Evolutionary conservation across 2,888 invertebrate genomes (phyloP), one percentile per base, ranked within the genome.

Genomic region (Leucozona laternaria): DNA sequence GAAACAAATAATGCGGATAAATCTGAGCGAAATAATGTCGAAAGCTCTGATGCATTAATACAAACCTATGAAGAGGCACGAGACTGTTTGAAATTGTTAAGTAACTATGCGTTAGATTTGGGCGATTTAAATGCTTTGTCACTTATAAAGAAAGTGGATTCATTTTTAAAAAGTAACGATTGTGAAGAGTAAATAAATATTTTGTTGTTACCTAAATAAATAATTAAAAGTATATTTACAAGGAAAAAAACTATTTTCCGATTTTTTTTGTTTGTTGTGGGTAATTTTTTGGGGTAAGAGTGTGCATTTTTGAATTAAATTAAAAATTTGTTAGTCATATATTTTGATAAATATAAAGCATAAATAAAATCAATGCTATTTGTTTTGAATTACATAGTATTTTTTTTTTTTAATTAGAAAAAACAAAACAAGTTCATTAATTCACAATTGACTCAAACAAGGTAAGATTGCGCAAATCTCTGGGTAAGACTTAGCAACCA

Each of bases 41-140:
- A 57, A 34, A 11, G 11, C 2, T 6, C 2, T 17, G 62, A 62
- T 17, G 0, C 1, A 7, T 7, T 1, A 43, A 62, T 43, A 62
- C n/a, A 62, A 11, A 62, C 43, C 2, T 62, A 43, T 11, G 43
- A 43, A 45, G 62, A 62, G 43, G 62, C 62, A n/a, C 25, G 11
- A 62, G 62, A 43, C n/a, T 62, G 62, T 62, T 43, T 62, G 20
- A 10, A 17, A 10, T 62, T 62, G n/a, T 17, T 62, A n/a, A 43
- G 45, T 5, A 62, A 43, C 2, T 62, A 62, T 28, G 62, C 62
- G 8, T 17, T 43, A 6, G 43, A 34, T 1, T 2, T 28, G 20
- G n/a, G 28, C 1, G 62, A 62, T 62, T 62, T 2, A 0, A 17
- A 0, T n/a, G 62, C 62, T 2, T 43, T 62, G 4, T 5, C n/a